These are phyloP conservation scores for Lordiphosa fenestrarum DNA, from an alignment of 2,888 invertebrate species.

Conservation along the genomic window DNA sequence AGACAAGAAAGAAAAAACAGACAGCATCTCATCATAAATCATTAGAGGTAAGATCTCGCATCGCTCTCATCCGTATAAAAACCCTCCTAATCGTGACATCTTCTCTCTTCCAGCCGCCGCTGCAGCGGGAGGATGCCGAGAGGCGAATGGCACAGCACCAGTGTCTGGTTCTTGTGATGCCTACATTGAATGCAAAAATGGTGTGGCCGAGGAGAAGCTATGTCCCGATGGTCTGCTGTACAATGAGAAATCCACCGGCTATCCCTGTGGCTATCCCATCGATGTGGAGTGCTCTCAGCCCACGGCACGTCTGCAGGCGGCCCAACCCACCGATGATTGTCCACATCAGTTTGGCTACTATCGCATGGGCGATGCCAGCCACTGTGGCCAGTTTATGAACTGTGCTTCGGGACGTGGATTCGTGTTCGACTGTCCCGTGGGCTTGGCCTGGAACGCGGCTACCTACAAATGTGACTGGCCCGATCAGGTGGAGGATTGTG, in stretches of 20 bases:
- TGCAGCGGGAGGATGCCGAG: conserved; percentile 82
- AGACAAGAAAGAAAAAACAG: conserved; percentile 13
- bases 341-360: conserved; percentile 92
- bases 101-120: conserved; percentile 59
- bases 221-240: conserved; percentile 92
- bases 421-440: conserved; percentile 90
- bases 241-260: conserved; percentile 86
- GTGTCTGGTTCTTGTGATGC: conserved; percentile 87
- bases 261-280: conserved; percentile 92
- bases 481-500: conserved; percentile 89
- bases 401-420: conserved; percentile 90
- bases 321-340: conserved; percentile 86
- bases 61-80: conserved; percentile 25
- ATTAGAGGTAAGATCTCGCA: conserved; percentile 72
- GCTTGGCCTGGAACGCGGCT: conserved; percentile 88
- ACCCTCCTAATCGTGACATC: conserved; percentile 46
- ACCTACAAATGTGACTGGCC: conserved; percentile 93
- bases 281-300: conserved; percentile 88
- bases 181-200: conserved; percentile 87
- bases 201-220: conserved; percentile 86
- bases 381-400: conserved; percentile 90
- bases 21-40: conserved; percentile 64
- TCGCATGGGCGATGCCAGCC: conserved; percentile 84
- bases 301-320: conserved; percentile 83
- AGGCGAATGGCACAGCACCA: conserved; percentile 86